A percentile compares a stretch with the other conserved stretches of the same genome.
These are phyloP conservation scores for Onychomys leucogaster DNA, from an alignment of 2,797 vertebrate genomes.

Conservation along the genomic window DNA sequence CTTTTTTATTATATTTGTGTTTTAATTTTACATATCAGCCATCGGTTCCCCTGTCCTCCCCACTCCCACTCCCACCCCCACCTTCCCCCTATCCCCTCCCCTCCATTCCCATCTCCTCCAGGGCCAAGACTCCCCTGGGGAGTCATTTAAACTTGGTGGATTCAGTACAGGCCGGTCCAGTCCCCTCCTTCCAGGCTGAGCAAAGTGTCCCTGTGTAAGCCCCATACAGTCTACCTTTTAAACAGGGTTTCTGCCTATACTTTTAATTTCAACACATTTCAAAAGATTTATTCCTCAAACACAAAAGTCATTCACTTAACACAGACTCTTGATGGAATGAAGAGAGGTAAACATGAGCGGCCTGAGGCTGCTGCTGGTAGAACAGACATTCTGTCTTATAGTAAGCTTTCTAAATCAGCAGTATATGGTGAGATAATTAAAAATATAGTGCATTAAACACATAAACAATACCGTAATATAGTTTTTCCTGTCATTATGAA, in stretches of 20 bases:
- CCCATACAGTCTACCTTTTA: neutral
- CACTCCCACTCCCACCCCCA: too few species aligned
- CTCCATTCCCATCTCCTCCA: too few species aligned
- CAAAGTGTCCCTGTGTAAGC: too few species aligned
- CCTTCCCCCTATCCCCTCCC: too few species aligned
- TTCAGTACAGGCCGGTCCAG: too few species aligned
- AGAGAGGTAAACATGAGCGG: neutral
- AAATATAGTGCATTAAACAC: neutral
- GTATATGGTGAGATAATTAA: neutral
- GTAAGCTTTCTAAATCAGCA: neutral
- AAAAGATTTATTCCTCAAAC: neutral
- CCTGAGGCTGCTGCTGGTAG: neutral
- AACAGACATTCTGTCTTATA: neutral
- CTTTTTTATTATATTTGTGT: too few species aligned
- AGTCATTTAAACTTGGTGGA: too few species aligned
- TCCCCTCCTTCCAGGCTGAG: too few species aligned
- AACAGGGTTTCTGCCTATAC: neutral
- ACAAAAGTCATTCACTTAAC: neutral
- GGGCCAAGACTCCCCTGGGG: too few species aligned
- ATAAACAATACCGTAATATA: neutral
- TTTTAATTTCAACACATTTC: constrained; percentile 46
- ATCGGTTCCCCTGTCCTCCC: too few species aligned
- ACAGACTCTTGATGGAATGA: neutral
- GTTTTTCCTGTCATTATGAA: neutral
- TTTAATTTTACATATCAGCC: too few species aligned